Percentiles rank a stretch among this genome's conserved stretches.
Evolutionary conservation across 2,888 invertebrate species (phyloP).

Genomic region (Gnatocerus cornutus): DNA sequence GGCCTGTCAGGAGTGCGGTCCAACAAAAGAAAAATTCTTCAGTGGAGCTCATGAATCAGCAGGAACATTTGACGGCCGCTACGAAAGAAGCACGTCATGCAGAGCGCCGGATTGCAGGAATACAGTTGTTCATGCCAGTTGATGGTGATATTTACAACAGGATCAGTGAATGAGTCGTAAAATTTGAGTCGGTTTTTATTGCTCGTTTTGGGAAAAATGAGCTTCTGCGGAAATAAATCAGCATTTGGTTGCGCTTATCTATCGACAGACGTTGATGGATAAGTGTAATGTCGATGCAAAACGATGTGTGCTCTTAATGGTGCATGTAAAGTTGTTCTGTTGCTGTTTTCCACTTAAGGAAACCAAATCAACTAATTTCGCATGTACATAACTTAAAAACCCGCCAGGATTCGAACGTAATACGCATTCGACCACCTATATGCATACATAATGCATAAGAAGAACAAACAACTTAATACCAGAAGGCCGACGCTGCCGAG

Average conservation of each 20-base stretch:
- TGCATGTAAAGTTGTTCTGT: constrained; percentile 37
- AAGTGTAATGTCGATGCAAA: constrained; percentile 38
- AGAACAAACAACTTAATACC: constrained; percentile 59
- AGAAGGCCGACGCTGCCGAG: constrained; percentile 6
- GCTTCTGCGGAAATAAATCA: constrained; percentile 27
- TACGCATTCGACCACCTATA: constrained; percentile 47
- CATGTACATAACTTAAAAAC: constrained; percentile 44
- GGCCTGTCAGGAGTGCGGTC: constrained; percentile 8
- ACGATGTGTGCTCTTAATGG: constrained; percentile 37
- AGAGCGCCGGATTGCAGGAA: constrained; percentile 11
- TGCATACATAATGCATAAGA: constrained; percentile 57
- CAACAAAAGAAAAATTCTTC: constrained; percentile 17
- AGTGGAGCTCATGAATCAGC: constrained; percentile 23
- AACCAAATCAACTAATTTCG: constrained; percentile 44
- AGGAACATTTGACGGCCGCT: constrained; percentile 17
- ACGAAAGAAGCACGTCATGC: constrained; percentile 19
- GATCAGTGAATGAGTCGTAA: constrained; percentile 15
- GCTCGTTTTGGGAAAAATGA: neutral
- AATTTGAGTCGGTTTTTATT: constrained; percentile 17
- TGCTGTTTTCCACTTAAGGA: constrained; percentile 32
- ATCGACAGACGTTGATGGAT: constrained; percentile 38
- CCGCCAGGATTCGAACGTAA: constrained; percentile 39
- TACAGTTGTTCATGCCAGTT: constrained; percentile 25
- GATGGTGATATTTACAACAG: constrained; percentile 12
- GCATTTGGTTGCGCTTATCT: constrained; percentile 37